phyloP scores from a whole-genome alignment of 92 coral and sea anemone species.

The Blastomussa wellsi region DNA sequence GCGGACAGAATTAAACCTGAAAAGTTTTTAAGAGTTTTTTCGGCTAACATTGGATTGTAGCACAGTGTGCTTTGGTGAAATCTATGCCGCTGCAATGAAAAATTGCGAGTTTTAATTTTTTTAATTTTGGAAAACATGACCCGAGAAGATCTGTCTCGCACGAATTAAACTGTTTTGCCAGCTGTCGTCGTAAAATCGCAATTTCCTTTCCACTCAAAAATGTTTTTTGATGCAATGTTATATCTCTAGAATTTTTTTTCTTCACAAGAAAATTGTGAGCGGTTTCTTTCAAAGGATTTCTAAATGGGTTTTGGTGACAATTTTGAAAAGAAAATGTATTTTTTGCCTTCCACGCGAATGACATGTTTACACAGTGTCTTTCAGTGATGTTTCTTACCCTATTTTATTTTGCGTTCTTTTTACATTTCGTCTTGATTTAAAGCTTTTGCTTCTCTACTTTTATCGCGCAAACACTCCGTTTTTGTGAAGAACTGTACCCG shows the following conservation, averaged over 20 bases:
- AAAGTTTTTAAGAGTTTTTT: neutral
- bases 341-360: conserved; percentile 22
- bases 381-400: conserved; percentile 18
- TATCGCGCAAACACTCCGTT: neutral
- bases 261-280: neutral
- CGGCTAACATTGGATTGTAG: neutral
- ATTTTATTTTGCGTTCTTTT: neutral
- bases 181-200: conserved; percentile 58
- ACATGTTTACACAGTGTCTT: conserved; percentile 36
- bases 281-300: neutral
- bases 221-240: neutral
- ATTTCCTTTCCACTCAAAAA: conserved; percentile 36
- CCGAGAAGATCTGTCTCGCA: conserved; percentile 39
- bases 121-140: conserved; percentile 43
- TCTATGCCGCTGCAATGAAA: neutral
- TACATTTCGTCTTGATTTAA: conserved; percentile 1
- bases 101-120: conserved; percentile 32
- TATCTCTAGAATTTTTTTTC: neutral
- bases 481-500: neutral
- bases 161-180: conserved; percentile 56
- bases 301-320: neutral
- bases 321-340: neutral
- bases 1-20: neutral
- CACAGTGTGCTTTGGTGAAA: neutral
- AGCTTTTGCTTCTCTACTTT: neutral